Evolutionary conservation across 2,113 vertebrate genomes (phyloP).

Genomic region (Larimichthys crocea): DNA sequence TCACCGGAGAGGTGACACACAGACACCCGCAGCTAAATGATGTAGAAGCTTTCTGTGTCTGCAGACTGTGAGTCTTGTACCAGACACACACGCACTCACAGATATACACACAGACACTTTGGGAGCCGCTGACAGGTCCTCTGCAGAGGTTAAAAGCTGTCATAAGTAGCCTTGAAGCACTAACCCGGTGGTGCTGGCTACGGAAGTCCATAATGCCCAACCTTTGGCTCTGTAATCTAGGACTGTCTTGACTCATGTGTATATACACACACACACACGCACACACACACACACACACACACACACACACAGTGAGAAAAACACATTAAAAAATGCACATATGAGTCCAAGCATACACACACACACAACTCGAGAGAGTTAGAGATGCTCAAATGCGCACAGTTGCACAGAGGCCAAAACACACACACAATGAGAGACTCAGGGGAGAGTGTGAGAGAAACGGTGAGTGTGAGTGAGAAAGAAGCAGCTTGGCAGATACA

Average conservation of each 20-base stretch:
- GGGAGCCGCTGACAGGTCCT: conserved; percentile 74
- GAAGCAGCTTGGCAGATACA: conserved; percentile 56
- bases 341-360: background rate
- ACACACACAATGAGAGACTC: conserved; percentile 47
- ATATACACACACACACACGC: conserved; percentile 52
- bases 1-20: conserved; percentile 67
- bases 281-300: background rate
- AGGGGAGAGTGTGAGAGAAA: conserved; percentile 54
- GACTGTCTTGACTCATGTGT: conserved; percentile 20
- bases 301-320: background rate
- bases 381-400: conserved; percentile 30
- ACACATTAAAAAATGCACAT: conserved; percentile 8
- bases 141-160: conserved; percentile 80
- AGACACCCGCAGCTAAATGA: conserved; percentile 74
- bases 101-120: conserved; percentile 52
- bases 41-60: conserved; percentile 70
- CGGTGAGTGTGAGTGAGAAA: conserved; percentile 58
- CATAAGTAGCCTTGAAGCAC: conserved; percentile 63
- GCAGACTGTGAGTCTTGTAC: conserved; percentile 35
- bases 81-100: conserved; percentile 28
- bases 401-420: conserved; percentile 40
- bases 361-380: background rate
- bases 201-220: conserved; percentile 54
- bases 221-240: conserved; percentile 41
- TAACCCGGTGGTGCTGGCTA: conserved; percentile 29